Evolutionary conservation across 2,888 invertebrate species (phyloP).

Genomic region (Bombyx huttoni): DNA sequence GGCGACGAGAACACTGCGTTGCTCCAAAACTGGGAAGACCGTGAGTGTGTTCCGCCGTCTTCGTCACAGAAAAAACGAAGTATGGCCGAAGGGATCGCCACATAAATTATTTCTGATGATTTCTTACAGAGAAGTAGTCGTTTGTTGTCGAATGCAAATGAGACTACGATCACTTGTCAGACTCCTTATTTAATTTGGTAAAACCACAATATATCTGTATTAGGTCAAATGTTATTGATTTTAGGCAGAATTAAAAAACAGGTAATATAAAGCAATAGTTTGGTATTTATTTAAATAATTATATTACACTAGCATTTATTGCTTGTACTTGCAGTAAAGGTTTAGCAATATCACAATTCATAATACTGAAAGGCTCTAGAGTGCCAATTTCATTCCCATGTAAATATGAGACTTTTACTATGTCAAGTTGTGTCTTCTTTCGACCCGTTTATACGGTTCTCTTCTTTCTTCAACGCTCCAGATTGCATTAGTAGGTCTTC

Average conservation of each 20-base stretch:
- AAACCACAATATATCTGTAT: too few species aligned
- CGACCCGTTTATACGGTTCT: conserved; percentile 25
- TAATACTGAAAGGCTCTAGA: conserved; percentile 52
- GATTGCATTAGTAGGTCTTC: conserved; percentile 53
- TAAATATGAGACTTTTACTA: conserved; percentile 39
- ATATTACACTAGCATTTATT: conserved; percentile 2
- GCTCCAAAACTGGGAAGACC: too few species aligned
- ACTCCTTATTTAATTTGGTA: too few species aligned
- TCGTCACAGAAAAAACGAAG: too few species aligned
- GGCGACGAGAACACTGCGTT: too few species aligned
- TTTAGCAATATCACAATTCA: conserved; percentile 35
- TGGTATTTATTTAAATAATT: conserved; percentile 17
- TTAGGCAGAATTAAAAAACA: not conserved
- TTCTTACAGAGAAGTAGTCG: too few species aligned
- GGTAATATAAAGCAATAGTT: not conserved
- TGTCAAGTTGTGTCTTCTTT: conserved; percentile 53
- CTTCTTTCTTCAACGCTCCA: conserved; percentile 36
- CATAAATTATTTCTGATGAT: too few species aligned
- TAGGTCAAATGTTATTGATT: too few species aligned
- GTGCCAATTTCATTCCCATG: conserved; percentile 23
- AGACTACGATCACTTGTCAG: too few species aligned
- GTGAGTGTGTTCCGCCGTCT: too few species aligned
- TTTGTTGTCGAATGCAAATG: too few species aligned
- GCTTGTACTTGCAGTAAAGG: not conserved
- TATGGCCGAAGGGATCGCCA: too few species aligned